Base-by-base conservation (phyloP, 2,113 vertebrate species). In the Albula goreensis region DNA sequence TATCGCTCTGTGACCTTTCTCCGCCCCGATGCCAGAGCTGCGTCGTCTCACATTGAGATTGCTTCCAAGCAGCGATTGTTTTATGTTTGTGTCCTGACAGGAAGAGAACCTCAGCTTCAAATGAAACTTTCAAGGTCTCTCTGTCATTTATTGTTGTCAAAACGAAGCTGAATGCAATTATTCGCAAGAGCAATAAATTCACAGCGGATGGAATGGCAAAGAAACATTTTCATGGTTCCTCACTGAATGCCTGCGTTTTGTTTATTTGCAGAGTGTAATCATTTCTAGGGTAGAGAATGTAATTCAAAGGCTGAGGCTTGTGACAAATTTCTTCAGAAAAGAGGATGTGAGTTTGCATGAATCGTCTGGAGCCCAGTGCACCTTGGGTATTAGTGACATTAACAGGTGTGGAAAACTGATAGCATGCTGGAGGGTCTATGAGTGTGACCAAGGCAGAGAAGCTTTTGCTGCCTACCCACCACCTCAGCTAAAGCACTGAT, bases 111-210 rank as follows among this genome's bases (percentile, higher is more conserved):
- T 92, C 92, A 92, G 92, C 92, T 93, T 95, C 92, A 94, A 93
- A 94, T 93, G 91, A 93, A 94, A 95, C 94, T 94, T 95, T 92
- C 95, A 95, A 95, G 95, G 94, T 93, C 94, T 93, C 91, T 83
- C 90, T 94, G 94, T 94, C 92, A 92, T 96, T 94, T 94, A 93
- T 94, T 93, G 88, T 86, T 91, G 94, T 94, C 93, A 93, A 90
- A 94, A 83, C 50, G n/a, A 77, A 88, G 85, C 93, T 92, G 92
- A 93, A 92, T 85, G 82, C 90, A 93, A 94, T 92, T 91, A 90
- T 78, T 88, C 91, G 89, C 85, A 91, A 91, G 89, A 90, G 93
- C 92, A 91, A 94, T 94, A 95, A 95, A 95, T 96, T 92, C 91
- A 91, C 91, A 80, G 91, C 60, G 91, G 92, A 93, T 92, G 90